phyloP scores from a whole-genome alignment of 2,797 vertebrate genomes.

The Dromococcyx pavoninus region DNA sequence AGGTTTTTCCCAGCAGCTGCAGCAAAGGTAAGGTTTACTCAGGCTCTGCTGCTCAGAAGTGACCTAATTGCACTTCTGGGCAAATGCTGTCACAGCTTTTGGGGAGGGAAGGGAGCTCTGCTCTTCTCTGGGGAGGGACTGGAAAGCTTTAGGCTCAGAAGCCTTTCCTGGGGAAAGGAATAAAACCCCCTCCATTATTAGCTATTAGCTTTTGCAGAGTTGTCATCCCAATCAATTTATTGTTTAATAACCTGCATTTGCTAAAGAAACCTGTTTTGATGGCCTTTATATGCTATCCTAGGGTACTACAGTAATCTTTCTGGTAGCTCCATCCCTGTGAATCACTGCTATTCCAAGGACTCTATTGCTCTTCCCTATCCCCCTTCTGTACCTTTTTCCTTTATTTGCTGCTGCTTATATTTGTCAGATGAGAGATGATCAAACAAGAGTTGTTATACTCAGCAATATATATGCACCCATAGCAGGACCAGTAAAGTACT shows the following conservation, averaged over 20 bases:
- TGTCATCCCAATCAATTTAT: neutral
- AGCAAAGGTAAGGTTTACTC: neutral
- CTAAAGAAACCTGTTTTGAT: neutral
- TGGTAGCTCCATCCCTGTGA: neutral
- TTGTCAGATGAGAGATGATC: neutral
- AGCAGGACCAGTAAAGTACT: neutral
- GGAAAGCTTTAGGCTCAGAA: neutral
- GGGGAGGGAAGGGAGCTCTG: neutral
- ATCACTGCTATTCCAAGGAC: neutral
- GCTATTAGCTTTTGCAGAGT: neutral
- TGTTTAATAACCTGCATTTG: neutral
- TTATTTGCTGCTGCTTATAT: neutral
- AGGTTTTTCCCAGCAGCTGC: neutral
- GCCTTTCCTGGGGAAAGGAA: neutral
- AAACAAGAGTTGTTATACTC: neutral
- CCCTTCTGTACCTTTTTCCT: neutral
- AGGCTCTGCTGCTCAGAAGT: neutral
- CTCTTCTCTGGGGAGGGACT: neutral
- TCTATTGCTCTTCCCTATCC: neutral
- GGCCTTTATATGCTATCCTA: neutral
- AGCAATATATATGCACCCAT: neutral
- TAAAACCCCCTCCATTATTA: neutral
- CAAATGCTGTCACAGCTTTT: neutral
- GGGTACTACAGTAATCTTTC: neutral
- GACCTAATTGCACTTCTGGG: neutral